These are phyloP conservation scores for Acridotheres tristis DNA, from an alignment of 2,797 vertebrate species.

Conservation along the genomic window DNA sequence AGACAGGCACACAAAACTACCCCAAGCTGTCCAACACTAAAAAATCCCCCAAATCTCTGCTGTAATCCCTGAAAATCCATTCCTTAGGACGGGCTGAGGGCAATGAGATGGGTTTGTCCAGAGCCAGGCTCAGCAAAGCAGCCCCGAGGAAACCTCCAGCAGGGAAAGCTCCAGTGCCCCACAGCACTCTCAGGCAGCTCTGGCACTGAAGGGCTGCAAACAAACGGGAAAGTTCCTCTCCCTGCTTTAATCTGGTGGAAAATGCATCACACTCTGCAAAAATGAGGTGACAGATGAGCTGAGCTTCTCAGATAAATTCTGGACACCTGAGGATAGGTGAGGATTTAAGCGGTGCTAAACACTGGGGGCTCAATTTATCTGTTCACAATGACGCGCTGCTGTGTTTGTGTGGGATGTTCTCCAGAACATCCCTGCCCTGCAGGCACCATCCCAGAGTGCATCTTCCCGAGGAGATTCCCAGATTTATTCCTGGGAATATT, in stretches of 20 bases:
- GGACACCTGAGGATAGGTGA: not conserved
- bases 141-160: no score
- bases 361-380: not conserved
- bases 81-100: no score
- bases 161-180: not conserved
- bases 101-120: not conserved
- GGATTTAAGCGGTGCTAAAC: not conserved
- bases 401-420: not conserved
- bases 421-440: not conserved
- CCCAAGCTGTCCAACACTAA: not conserved
- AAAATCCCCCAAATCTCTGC: not conserved
- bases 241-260: not conserved
- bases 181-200: not conserved
- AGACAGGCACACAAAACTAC: not conserved
- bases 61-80: not conserved
- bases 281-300: not conserved
- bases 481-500: not conserved
- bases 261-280: not conserved
- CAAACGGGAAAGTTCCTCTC: fast-evolving
- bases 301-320: not conserved
- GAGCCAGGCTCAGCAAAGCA: not conserved
- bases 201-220: not conserved
- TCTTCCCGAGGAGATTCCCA: not conserved
- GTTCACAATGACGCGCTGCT: not conserved
- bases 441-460: not conserved